Conservation (phyloP, 2,888 invertebrate genomes). For the Synergus japonicus region DNA sequence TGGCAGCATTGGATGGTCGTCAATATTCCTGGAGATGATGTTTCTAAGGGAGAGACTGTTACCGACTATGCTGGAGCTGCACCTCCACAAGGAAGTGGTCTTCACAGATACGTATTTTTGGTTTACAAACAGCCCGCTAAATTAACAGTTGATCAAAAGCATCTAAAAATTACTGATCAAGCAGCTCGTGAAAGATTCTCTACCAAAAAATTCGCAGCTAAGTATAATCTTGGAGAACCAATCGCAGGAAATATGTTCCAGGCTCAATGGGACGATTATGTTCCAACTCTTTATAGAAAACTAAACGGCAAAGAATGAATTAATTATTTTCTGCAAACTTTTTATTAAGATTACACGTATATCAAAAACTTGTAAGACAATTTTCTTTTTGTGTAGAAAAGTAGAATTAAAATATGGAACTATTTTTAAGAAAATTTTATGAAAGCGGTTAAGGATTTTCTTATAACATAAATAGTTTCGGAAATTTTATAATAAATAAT, state of each 20-base stretch:
- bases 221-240: constrained; percentile 89
- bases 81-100: constrained; percentile 87
- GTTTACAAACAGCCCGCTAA: constrained; percentile 85
- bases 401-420: background rate
- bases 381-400: background rate
- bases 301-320: background rate
- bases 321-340: no score
- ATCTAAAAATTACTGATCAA: constrained; percentile 79
- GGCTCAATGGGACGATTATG: constrained; percentile 93
- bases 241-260: constrained; percentile 93
- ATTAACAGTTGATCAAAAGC: constrained; percentile 80
- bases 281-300: constrained; percentile 80
- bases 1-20: constrained; percentile 95
- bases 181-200: constrained; percentile 82
- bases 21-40: constrained; percentile 88
- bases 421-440: no score
- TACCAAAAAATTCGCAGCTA: constrained; percentile 86
- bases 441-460: background rate
- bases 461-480: background rate
- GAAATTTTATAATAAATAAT: background rate
- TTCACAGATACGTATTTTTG: constrained; percentile 89
- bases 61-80: constrained; percentile 91
- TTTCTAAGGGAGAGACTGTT: constrained; percentile 85
- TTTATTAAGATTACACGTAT: no score
- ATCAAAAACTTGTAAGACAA: no score